These are phyloP conservation scores for Muntiacus muntjak DNA, from an alignment of 2,113 vertebrate species.

Conservation along the genomic window DNA sequence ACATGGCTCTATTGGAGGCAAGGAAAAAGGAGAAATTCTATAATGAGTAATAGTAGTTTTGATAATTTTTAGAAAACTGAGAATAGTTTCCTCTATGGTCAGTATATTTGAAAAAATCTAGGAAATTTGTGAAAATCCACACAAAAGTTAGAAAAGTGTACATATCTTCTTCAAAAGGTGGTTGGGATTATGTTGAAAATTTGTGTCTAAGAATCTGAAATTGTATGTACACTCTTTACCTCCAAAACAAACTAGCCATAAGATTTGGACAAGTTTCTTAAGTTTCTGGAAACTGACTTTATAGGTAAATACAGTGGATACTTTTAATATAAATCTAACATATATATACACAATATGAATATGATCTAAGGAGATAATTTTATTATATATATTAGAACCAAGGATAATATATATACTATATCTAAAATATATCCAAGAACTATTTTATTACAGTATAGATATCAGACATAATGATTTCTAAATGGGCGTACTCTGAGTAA, in stretches of 20 bases:
- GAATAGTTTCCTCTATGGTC: background rate
- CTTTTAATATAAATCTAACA: background rate
- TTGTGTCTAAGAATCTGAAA: background rate
- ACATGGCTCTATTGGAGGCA: background rate
- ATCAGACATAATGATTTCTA: background rate
- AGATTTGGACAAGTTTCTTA: background rate
- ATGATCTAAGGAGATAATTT: background rate
- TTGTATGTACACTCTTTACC: background rate
- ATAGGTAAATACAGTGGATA: background rate
- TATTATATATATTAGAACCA: background rate
- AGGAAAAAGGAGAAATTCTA: background rate
- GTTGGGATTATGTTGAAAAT: background rate
- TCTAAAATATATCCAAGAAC: background rate
- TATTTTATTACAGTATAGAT: background rate
- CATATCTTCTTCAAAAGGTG: background rate
- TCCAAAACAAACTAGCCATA: background rate
- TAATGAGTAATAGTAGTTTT: background rate
- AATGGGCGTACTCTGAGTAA: background rate
- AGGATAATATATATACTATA: background rate
- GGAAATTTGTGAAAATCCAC: background rate
- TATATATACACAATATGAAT: background rate
- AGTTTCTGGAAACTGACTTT: background rate
- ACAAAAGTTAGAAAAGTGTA: background rate
- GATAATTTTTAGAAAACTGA: background rate
- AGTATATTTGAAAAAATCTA: background rate